Evolutionary conservation across 2,797 vertebrate species (phyloP).

Genomic region (Anguilla anguilla): DNA sequence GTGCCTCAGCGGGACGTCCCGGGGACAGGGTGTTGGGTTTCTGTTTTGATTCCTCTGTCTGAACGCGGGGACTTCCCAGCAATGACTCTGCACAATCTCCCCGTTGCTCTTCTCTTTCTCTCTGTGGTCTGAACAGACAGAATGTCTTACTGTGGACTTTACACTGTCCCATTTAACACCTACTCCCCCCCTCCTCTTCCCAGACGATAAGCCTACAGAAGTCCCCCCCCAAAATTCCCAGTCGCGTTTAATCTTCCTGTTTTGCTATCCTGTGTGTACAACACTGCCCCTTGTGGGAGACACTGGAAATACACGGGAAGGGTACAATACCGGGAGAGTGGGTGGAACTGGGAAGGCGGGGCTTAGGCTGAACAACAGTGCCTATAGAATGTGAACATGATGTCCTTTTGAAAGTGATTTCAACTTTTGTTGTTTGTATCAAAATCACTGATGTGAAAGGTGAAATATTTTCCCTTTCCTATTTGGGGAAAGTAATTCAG

Average conservation of each 20-base stretch:
- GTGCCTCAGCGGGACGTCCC: background rate
- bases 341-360: background rate
- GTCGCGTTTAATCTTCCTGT: background rate
- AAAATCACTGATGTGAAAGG: constrained; percentile 22
- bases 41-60: constrained; percentile 14
- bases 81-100: constrained; percentile 31
- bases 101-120: background rate
- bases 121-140: background rate
- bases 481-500: no score
- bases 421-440: background rate
- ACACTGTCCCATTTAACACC: constrained; percentile 37
- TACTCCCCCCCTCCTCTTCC: constrained; percentile 15
- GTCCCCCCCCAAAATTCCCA: background rate
- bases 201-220: background rate
- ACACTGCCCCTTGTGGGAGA: constrained; percentile 6
- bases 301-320: background rate
- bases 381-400: background rate
- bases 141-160: constrained; percentile 22
- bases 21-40: background rate
- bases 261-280: background rate
- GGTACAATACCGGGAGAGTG: background rate
- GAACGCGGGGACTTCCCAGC: constrained; percentile 29
- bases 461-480: background rate
- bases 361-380: background rate
- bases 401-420: background rate